Conservation (phyloP, 2,888 invertebrate species). For the Orthonychiurus folsomi region DNA sequence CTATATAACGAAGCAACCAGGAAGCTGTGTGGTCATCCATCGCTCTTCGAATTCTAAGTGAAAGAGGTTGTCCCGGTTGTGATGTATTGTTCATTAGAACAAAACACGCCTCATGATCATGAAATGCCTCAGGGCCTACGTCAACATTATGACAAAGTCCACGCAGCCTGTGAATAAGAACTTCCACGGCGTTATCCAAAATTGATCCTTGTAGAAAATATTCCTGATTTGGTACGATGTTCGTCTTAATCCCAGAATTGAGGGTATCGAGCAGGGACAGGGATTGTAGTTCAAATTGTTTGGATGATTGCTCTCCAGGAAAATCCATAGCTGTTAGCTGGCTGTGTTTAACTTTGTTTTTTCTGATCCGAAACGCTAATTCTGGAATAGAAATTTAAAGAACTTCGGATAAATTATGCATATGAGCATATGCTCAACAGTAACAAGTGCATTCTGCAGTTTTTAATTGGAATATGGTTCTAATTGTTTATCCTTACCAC, state of each 20-base stretch:
- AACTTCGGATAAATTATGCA: too few species aligned
- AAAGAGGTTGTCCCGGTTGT: conserved; percentile 51
- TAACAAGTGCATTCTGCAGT: too few species aligned
- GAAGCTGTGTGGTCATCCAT: conserved; percentile 73
- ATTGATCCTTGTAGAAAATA: conserved; percentile 90
- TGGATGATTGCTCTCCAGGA: conserved; percentile 29
- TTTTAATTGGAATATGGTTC: too few species aligned
- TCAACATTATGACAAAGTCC: conserved; percentile 91
- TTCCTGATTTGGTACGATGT: conserved; percentile 84
- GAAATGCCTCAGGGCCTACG: conserved; percentile 79
- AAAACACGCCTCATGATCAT: conserved; percentile 51
- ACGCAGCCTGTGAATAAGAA: conserved; percentile 75
- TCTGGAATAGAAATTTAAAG: too few species aligned
- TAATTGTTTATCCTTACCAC: too few species aligned
- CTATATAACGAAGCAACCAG: conserved; percentile 74
- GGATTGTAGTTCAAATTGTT: conserved; percentile 36
- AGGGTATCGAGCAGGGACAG: conserved; percentile 62
- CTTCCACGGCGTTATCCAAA: conserved; percentile 80
- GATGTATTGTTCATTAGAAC: conserved; percentile 14
- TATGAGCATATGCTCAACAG: too few species aligned
- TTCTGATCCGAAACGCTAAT: too few species aligned
- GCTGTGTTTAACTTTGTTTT: too few species aligned
- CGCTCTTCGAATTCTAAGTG: conserved; percentile 73
- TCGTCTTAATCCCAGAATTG: conserved; percentile 67
- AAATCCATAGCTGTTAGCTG: too few species aligned